phyloP scores from a whole-genome alignment of 2,113 vertebrate genomes.

The Triplophysa rosa region DNA sequence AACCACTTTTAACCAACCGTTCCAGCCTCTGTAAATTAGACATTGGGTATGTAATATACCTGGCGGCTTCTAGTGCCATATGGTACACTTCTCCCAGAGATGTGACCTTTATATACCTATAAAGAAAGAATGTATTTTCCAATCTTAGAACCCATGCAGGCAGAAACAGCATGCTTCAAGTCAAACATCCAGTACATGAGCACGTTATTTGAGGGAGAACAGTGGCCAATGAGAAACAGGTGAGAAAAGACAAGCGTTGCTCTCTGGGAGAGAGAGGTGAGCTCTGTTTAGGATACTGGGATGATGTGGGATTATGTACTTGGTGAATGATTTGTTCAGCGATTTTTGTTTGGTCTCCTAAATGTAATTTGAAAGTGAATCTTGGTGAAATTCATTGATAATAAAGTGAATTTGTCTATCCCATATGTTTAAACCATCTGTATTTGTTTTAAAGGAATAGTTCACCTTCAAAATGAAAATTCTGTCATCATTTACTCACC shows the following conservation, averaged over 20 bases:
- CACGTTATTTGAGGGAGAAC: background rate
- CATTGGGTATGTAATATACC: background rate
- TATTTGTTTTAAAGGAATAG: too few species aligned
- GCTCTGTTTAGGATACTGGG: background rate
- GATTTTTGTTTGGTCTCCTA: background rate
- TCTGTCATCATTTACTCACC: too few species aligned
- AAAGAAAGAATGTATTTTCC: conserved; percentile 33
- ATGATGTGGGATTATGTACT: background rate
- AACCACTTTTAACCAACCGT: background rate
- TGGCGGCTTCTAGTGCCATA: background rate
- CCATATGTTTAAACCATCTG: too few species aligned
- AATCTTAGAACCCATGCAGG: background rate
- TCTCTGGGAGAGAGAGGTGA: background rate
- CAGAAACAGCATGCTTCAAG: conserved; percentile 26
- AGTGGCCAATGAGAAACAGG: conserved; percentile 23
- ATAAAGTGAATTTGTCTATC: too few species aligned
- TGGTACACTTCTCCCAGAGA: conserved; percentile 10
- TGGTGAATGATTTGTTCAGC: background rate
- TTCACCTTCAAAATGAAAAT: too few species aligned
- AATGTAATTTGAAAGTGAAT: background rate
- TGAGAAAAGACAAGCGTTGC: conserved; percentile 16
- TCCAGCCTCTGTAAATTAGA: background rate
- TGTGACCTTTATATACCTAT: conserved; percentile 19
- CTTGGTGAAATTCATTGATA: background rate
- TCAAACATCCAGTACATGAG: background rate